These are phyloP conservation scores for Petrolisthes cinctipes DNA, from an alignment of 2,888 invertebrate species.

Conservation along the genomic window DNA sequence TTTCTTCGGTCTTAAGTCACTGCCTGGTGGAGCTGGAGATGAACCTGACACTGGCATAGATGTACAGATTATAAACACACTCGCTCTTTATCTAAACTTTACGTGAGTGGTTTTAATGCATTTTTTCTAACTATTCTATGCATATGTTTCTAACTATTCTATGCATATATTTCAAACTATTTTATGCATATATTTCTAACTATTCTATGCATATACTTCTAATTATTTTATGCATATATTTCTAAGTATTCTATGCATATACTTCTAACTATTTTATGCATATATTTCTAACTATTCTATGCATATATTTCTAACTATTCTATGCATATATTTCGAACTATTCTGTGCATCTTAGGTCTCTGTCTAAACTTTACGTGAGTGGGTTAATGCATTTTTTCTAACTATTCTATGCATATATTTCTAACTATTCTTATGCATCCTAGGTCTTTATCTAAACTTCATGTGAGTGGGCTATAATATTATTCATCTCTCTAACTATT, in stretches of 20 bases:
- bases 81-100: constrained; percentile 10
- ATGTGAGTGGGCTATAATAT: not conserved
- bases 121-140: not conserved
- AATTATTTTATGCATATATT: too few relatives aligned
- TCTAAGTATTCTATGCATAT: too few relatives aligned
- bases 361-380: constrained; percentile 8
- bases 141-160: not conserved
- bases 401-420: not conserved
- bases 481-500: too few relatives aligned
- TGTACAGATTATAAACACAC: constrained; percentile 2
- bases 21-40: not conserved
- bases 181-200: not conserved
- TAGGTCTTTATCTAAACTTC: not conserved
- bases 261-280: not conserved
- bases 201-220: not conserved
- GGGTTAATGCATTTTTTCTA: too few relatives aligned
- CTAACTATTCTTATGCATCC: not conserved
- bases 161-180: not conserved
- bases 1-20: constrained; percentile 16
- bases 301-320: not conserved
- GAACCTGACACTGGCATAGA: constrained; percentile 23
- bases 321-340: not conserved
- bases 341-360: not conserved
- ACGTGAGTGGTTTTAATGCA: too few relatives aligned
- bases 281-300: not conserved